Conservation (phyloP, 1,140 invertebrate species). For the Drosophila repleta region DNA sequence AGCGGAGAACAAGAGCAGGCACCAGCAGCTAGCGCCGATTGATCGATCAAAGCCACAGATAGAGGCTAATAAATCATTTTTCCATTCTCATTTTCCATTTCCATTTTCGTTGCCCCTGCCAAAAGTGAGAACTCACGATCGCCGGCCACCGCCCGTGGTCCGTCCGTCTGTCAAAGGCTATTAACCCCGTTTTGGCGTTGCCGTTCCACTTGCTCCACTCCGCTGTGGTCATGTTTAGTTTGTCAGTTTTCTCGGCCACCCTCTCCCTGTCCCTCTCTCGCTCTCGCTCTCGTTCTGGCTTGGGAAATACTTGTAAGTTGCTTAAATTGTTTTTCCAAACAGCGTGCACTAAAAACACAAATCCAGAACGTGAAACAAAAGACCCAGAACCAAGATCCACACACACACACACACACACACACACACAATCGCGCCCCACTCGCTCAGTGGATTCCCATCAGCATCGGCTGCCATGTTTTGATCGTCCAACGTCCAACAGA, state of each 20-base stretch:
- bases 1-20: slow-evolving; percentile 13
- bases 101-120: slow-evolving; percentile 10
- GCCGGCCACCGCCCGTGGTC: slow-evolving; percentile 62
- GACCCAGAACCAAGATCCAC: slow-evolving; percentile 1
- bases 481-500: slow-evolving; percentile 19
- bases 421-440: background rate
- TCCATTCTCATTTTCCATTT: slow-evolving; percentile 52
- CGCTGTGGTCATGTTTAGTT: slow-evolving; percentile 13
- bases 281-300: background rate
- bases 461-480: slow-evolving; percentile 36
- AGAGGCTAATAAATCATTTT: slow-evolving; percentile 76
- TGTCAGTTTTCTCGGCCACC: slow-evolving; percentile 11
- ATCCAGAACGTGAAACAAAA: slow-evolving; percentile 40
- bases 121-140: slow-evolving; percentile 78
- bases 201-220: slow-evolving; percentile 72
- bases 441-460: slow-evolving; percentile 28
- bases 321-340: slow-evolving; percentile 51
- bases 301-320: slow-evolving; percentile 31
- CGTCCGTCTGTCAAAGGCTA: slow-evolving; percentile 73
- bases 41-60: slow-evolving; percentile 71
- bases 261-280: background rate
- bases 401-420: slow-evolving; percentile 12
- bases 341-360: slow-evolving; percentile 10
- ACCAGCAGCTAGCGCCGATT: slow-evolving; percentile 67
- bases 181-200: slow-evolving; percentile 65